Evolutionary conservation across 1,140 invertebrate genomes (phyloP), one percentile per base, ranked within the genome.

Genomic region (Atta texana): DNA sequence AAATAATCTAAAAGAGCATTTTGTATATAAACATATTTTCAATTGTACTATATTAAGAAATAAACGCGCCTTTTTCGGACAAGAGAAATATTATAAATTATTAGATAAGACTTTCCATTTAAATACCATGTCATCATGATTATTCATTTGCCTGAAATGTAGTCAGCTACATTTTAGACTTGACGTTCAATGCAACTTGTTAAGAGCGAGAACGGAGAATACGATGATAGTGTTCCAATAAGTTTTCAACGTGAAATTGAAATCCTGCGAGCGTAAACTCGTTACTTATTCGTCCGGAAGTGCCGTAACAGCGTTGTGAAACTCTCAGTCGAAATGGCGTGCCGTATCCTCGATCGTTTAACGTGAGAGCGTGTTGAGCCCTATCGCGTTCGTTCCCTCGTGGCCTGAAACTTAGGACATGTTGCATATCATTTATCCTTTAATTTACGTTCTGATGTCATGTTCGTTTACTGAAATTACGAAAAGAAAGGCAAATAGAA

Each of bases 261-360:
- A 84, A 84, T 84, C 80, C 69, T 51, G 69, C 68, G 44, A 74
- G 80, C 69, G 80, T 75, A 84, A 84, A 84, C 55, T 82, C 80
- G 80, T 82, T 82, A 82, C 55, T 84, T 84, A 84, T 84, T 84
- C 80, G 80, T 84, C 71, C 69, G 69, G 80, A 84, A 74, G 80
- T 55, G 39, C 69, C 24, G 80, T 84, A 84, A 84, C 39, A 61
- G 69, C 80, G 53, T 82, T 74, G 77, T 49, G 39, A 84, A 84
- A 75, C 69, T 84, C 72, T 84, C 80, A 28, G 24, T 75, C 80
- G 55, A 8, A 61, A 84, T 84, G 16, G 75, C n/a, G 28, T 31
- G 53, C 69, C 61, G 31, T 61, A 84, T 51, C 28, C 64, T 75
- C 69, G n/a, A 84, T 84, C 69, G 68, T 82, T 74, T 82, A 82